phyloP scores from a whole-genome alignment of 2,888 invertebrate species.

The Hartigia nigra region DNA sequence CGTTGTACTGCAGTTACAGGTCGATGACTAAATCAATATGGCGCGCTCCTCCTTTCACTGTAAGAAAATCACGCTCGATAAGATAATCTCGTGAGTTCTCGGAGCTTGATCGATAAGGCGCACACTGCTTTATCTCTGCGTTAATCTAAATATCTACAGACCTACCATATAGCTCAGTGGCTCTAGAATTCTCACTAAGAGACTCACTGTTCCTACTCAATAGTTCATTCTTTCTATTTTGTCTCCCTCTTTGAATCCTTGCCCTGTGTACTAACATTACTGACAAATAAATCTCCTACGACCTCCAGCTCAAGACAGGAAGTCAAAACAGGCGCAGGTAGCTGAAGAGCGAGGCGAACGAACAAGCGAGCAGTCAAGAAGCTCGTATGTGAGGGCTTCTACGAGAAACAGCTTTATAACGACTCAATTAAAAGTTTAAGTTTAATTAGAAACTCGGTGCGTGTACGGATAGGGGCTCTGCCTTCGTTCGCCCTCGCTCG shows the following conservation, averaged over 20 bases:
- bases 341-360: not conserved
- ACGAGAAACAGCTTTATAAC: slow-evolving; percentile 36
- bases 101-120: not conserved
- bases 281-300: not conserved
- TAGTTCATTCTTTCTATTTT: not conserved
- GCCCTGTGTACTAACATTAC: not conserved
- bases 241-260: not conserved
- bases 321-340: not conserved
- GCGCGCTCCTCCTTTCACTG: slow-evolving; percentile 2
- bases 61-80: not conserved
- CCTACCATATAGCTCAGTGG: not conserved
- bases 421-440: slow-evolving; percentile 65
- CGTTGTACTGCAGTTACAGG: slow-evolving; percentile 14
- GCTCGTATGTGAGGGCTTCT: not conserved
- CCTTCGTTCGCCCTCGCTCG: slow-evolving; percentile 24
- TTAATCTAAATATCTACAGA: not conserved
- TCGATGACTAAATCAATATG: slow-evolving; percentile 8
- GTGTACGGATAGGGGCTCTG: slow-evolving; percentile 31
- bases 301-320: not conserved
- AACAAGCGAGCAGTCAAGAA: not conserved
- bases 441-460: slow-evolving; percentile 63
- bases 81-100: not conserved
- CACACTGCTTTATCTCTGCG: not conserved
- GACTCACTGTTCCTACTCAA: not conserved
- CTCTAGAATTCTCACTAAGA: not conserved